phyloP scores from a whole-genome alignment of 2,797 vertebrate genomes.

The Catharus ustulatus region DNA sequence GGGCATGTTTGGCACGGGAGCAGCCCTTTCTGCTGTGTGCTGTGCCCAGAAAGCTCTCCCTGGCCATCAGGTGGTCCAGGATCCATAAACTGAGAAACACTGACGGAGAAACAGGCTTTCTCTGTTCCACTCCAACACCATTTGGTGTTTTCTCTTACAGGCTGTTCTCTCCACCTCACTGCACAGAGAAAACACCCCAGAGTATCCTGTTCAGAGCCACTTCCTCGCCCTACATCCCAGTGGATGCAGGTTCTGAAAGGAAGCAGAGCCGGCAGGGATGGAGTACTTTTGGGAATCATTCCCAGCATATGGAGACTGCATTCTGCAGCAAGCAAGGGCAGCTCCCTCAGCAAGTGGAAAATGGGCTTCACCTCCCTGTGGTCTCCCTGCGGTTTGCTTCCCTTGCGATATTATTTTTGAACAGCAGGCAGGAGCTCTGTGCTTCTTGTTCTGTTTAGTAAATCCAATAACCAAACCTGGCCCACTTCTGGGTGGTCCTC shows the following conservation, averaged over 20 bases:
- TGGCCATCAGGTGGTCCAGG: neutral
- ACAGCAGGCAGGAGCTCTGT: constrained; percentile 46
- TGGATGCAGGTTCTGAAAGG: constrained; percentile 49
- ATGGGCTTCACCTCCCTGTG: constrained; percentile 59
- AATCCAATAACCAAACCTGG: constrained; percentile 65
- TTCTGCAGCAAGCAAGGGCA: constrained; percentile 42
- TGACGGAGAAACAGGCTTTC: constrained; percentile 45
- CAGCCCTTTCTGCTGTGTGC: neutral
- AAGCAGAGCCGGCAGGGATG: constrained; percentile 41
- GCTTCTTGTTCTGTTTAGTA: constrained; percentile 59
- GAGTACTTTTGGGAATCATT: constrained; percentile 62
- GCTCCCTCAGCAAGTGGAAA: constrained; percentile 65
- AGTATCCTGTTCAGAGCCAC: constrained; percentile 67
- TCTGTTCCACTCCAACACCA: constrained; percentile 41
- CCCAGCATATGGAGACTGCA: constrained; percentile 63
- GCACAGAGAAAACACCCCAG: constrained; percentile 70
- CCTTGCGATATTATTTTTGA: constrained; percentile 73
- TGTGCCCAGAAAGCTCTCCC: neutral
- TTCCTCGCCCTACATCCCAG: constrained; percentile 44
- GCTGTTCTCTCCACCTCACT: constrained; percentile 64
- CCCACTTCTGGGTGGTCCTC: constrained; percentile 66
- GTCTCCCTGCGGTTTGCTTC: constrained; percentile 57
- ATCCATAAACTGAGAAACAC: constrained; percentile 14
- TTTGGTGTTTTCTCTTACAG: constrained; percentile 63
- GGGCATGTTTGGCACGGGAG: neutral